phyloP scores from a whole-genome alignment of 2,888 invertebrate species.

The Cryptocephalus moraei region DNA sequence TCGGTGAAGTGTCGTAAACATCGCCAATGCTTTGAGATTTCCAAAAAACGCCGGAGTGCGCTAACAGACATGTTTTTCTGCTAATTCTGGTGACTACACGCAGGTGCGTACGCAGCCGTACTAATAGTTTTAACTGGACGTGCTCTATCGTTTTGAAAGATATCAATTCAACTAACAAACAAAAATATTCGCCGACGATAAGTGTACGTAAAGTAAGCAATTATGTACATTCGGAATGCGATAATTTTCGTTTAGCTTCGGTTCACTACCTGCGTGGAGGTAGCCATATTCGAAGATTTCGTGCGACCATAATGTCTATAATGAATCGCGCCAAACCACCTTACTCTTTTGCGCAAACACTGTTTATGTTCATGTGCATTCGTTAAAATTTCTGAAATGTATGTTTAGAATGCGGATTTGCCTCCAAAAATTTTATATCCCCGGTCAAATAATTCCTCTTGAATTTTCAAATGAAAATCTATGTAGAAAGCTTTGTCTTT shows the following conservation, averaged over 20 bases:
- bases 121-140: constrained; percentile 78
- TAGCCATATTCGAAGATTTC: constrained; percentile 25
- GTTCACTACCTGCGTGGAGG: constrained; percentile 9
- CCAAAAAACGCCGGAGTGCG: constrained; percentile 31
- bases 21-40: constrained; percentile 23
- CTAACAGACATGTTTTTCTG: constrained; percentile 38
- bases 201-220: too few species aligned
- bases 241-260: too few species aligned
- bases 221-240: too few species aligned
- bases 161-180: too few species aligned
- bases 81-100: constrained; percentile 52
- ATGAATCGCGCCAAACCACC: constrained; percentile 32
- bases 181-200: too few species aligned
- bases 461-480: constrained; percentile 11
- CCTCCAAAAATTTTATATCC: not conserved
- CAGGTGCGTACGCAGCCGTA: constrained; percentile 97
- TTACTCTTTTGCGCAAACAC: constrained; percentile 30
- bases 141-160: constrained; percentile 46
- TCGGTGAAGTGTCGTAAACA: constrained; percentile 27
- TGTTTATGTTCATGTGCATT: constrained; percentile 33
- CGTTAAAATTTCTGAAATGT: constrained; percentile 20
- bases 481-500: constrained; percentile 12
- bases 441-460: too few species aligned
- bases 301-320: constrained; percentile 19
- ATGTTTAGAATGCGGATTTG: not conserved